Percentiles rank a stretch among this genome's conserved stretches.
Evolutionary conservation across 2,797 vertebrate species (phyloP).

Genomic region (Novumbra hubbsi): DNA sequence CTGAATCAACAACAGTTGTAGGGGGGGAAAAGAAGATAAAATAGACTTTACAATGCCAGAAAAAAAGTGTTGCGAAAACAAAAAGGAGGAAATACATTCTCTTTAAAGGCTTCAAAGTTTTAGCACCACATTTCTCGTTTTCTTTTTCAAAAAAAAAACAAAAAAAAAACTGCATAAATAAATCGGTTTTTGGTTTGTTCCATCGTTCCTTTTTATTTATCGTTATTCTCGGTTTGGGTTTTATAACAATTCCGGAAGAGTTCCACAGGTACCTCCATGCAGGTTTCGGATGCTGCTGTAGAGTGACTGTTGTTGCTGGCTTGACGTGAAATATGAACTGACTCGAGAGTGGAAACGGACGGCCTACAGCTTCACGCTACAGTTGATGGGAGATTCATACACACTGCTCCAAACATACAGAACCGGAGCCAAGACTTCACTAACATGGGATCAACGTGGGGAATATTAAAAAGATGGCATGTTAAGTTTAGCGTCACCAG

Average conservation of each 20-base stretch:
- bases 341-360: conserved; percentile 74
- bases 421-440: conserved; percentile 41
- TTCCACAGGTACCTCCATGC: conserved; percentile 62
- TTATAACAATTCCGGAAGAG: conserved; percentile 71
- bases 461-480: background rate
- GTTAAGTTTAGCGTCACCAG: conserved; percentile 64
- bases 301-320: conserved; percentile 60
- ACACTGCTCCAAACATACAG: conserved; percentile 34
- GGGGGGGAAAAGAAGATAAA: conserved; percentile 65
- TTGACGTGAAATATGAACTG: conserved; percentile 46
- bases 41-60: conserved; percentile 71
- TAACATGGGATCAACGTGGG: conserved; percentile 35
- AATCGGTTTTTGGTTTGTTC: conserved; percentile 57
- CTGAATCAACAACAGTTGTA: conserved; percentile 82
- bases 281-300: conserved; percentile 59
- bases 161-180: conserved; percentile 45
- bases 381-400: conserved; percentile 20
- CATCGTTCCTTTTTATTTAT: conserved; percentile 58
- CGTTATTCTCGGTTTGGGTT: conserved; percentile 66
- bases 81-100: conserved; percentile 64
- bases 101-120: conserved; percentile 77
- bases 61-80: conserved; percentile 69
- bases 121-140: conserved; percentile 78
- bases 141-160: conserved; percentile 74
- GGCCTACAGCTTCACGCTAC: conserved; percentile 46